Base-by-base conservation (phyloP, 92 coral and sea anemone genomes). In the Zoanthus sansibaricus region DNA sequence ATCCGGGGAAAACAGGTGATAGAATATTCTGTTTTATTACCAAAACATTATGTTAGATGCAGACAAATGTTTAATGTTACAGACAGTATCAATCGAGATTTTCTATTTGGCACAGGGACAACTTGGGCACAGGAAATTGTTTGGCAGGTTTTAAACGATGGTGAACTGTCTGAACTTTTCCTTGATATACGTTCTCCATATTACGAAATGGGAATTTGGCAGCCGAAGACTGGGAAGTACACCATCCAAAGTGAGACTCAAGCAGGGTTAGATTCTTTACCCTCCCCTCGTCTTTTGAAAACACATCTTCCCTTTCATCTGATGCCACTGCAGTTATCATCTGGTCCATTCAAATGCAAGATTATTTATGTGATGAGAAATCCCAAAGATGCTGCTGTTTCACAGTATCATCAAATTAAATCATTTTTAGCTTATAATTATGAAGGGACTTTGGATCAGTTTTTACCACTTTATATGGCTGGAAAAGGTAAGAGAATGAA, bases 301-400 rank as follows among this genome's bases (percentile, higher is more conserved):
- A 77, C 82, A n/a, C 82, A 77, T 21, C 48, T 77, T 9, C 82
- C 68, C 13, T 77, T 77, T 77, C 82, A 77, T n/a, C 45, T 77
- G 68, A 77, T 77, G 69, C 68, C 82, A 17, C 4, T 6, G 25
- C 67, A 33, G 45, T 13, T 77, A 25, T 52, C 64, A 33, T 16
- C 68, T 25, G 77, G 32, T 5, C 55, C 54, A 8, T 15, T 73
- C 7, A 12, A 55, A n/a, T 73, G 77, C 25, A 77, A 77, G 68
- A 12, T 25, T 48, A 56, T 77, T 6, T 77, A 77, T 48, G 82
- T 77, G 9, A 54, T 77, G 69, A 77, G 82, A 56, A 77, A 77
- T 15, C 82, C 82, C 3, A 77, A 77, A 30, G 48, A 77, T 16
- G 68, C 47, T 0, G 82, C 67, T 3, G 82, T 77, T 20, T 77